Base-by-base conservation (phyloP, 2,888 invertebrate species). In the Sesia bembeciformis region DNA sequence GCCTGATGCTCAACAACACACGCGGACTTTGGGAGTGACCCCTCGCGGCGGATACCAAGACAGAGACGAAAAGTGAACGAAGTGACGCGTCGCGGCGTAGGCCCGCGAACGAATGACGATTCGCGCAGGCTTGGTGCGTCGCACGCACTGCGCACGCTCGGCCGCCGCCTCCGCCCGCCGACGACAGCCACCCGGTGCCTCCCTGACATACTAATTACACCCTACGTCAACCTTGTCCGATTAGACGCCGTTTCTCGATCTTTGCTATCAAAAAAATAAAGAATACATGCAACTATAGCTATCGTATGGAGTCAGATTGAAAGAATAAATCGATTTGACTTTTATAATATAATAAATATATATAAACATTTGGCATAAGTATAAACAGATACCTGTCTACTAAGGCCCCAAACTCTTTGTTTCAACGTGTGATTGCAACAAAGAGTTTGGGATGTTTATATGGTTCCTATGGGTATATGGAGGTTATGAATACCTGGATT, bases 31-130 rank as follows among this genome's bases (percentile, higher is more conserved):
- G 39, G 5, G 4, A 23, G 8, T 39, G 4, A 6, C 39, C 6
- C 39, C 6, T 5, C 3, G 51, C 58, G 55, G 52, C 51, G 52
- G 43, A 39, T 52, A 55, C 57, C 57, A 59, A 55, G 54, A 54
- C 56, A 60, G 60, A 55, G 60, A 59, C 56, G 56, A 58, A 58
- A 57, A 62, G 62, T 57, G 62, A 55, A 54, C 55, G 59, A 60
- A 57, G 60, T 58, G 57, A 65, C 64, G 60, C 61, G 70, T 68
- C 81, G 79, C 84, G 76, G 71, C 79, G 85, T 84, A 66, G 67
- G 70, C 76, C 76, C 78, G 77, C 76, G 76, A 69, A 77, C 83
- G 84, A 88, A 85, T 87, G 88, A 80, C 78, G 79, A 70, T 60
- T 61, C 72, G 81, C 87, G 86, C 85, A 83, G 70, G 66, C 68